Evolutionary conservation across 1,140 invertebrate genomes (phyloP).

Genomic region (Tetramorium alpestre): DNA sequence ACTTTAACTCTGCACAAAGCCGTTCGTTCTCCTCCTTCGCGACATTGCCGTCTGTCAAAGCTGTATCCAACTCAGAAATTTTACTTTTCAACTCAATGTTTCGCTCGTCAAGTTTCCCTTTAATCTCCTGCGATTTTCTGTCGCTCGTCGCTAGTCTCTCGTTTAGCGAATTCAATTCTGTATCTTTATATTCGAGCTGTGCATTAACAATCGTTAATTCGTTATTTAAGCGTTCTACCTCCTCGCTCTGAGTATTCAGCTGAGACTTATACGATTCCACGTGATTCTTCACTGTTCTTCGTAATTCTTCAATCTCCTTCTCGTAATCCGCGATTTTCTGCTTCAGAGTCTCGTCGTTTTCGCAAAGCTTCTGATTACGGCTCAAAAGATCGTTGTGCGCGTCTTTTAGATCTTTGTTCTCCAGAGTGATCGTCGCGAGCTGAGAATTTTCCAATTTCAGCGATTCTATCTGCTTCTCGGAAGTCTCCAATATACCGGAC

Average conservation of each 20-base stretch:
- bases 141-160: constrained; percentile 67
- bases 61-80: constrained; percentile 56
- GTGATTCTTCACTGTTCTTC: constrained; percentile 5
- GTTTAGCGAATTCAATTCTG: constrained; percentile 56
- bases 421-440: constrained; percentile 68
- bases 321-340: constrained; percentile 46
- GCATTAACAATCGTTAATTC: constrained; percentile 49
- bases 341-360: constrained; percentile 66
- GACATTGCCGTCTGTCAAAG: constrained; percentile 39
- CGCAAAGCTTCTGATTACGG: constrained; percentile 73
- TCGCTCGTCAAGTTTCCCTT: constrained; percentile 67
- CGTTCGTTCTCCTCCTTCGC: constrained; percentile 57
- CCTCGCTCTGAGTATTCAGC: constrained; percentile 29
- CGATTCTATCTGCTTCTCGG: constrained; percentile 58
- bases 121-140: constrained; percentile 71
- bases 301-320: constrained; percentile 44
- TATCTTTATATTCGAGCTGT: constrained; percentile 35
- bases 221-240: constrained; percentile 42
- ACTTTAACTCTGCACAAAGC: constrained; percentile 10
- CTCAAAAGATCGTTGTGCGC: constrained; percentile 75
- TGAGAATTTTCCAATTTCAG: constrained; percentile 72
- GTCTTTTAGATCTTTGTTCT: constrained; percentile 76
- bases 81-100: constrained; percentile 57
- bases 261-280: constrained; percentile 24
- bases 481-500: constrained; percentile 39